phyloP scores from a whole-genome alignment of 2,888 invertebrate species.

The Neoitamus cyanurus region DNA sequence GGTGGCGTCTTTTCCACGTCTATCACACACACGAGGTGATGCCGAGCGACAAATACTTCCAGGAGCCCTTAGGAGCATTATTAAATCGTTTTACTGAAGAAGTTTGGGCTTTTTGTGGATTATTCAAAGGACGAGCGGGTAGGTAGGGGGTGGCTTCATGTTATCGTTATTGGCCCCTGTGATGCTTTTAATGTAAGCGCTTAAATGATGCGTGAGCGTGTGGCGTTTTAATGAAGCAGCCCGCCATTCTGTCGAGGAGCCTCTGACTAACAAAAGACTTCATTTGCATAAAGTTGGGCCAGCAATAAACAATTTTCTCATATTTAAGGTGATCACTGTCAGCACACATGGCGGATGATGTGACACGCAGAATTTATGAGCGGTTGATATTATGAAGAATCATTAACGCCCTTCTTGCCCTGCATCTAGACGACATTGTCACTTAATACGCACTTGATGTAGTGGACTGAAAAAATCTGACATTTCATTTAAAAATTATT shows the following conservation, averaged over 20 bases:
- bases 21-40: not conserved
- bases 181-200: constrained; percentile 25
- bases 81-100: constrained; percentile 44
- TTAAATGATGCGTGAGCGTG: constrained; percentile 22
- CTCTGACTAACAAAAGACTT: constrained; percentile 14
- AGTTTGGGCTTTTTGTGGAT: constrained; percentile 44
- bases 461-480: too few relatives aligned
- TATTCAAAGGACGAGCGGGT: not conserved
- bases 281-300: constrained; percentile 41
- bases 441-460: not conserved
- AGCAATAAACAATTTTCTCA: constrained; percentile 27
- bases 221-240: constrained; percentile 22
- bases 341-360: not conserved
- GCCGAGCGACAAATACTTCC: not conserved
- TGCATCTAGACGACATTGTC: not conserved
- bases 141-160: not conserved
- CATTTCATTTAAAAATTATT: too few relatives aligned
- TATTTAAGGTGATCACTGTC: constrained; percentile 31
- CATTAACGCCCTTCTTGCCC: not conserved
- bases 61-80: constrained; percentile 10
- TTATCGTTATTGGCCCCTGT: constrained; percentile 9
- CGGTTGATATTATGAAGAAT: not conserved
- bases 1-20: not conserved
- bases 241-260: not conserved
- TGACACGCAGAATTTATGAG: not conserved